A percentile compares a stretch with the other conserved stretches of the same genome.
phyloP scores from a whole-genome alignment of 2,888 invertebrate species.

The Rotaria macrura region DNA sequence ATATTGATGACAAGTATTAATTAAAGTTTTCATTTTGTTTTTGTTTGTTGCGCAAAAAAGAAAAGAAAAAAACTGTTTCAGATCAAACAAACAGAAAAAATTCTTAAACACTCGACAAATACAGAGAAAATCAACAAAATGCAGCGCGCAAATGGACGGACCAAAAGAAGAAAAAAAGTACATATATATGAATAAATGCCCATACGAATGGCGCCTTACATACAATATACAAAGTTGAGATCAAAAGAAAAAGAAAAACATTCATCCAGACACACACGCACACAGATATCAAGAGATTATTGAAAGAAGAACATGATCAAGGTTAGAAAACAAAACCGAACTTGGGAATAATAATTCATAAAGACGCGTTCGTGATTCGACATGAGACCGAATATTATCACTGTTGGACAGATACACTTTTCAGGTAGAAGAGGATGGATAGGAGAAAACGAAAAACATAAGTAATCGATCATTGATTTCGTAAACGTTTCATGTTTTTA shows the following conservation, averaged over 20 bases:
- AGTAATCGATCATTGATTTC: not conserved
- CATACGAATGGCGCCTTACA: not conserved
- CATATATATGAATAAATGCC: not conserved
- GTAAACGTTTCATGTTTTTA: not conserved
- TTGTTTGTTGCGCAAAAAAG: not conserved
- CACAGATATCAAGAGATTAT: not conserved
- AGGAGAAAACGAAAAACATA: not conserved
- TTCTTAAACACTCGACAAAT: not conserved
- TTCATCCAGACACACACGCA: not conserved
- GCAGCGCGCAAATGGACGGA: conserved; percentile 8
- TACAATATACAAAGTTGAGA: not conserved
- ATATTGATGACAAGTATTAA: not conserved
- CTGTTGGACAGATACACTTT: not conserved
- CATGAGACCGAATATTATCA: not conserved
- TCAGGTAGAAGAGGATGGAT: not conserved
- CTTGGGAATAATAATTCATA: not conserved
- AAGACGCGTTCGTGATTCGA: not conserved
- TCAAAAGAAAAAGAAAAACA: not conserved
- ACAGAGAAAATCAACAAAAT: conserved; percentile 7
- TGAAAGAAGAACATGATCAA: not conserved
- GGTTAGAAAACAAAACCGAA: not conserved
- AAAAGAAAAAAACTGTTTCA: not conserved
- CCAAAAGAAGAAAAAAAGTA: not conserved
- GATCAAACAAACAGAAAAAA: not conserved
- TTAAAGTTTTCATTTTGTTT: not conserved